phyloP scores from a whole-genome alignment of 1,140 invertebrate species.

The Ganaspis sp. region DNA sequence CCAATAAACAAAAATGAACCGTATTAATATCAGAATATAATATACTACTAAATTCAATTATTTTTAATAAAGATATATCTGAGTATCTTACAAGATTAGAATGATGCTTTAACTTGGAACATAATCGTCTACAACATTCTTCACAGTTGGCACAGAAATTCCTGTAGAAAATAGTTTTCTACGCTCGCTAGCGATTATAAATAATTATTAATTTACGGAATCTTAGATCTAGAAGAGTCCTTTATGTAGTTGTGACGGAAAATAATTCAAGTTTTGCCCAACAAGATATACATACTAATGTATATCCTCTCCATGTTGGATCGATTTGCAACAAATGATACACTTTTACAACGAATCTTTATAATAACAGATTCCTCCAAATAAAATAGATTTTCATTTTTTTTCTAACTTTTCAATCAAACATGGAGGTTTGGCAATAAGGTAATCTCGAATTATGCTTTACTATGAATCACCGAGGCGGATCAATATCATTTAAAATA shows the following conservation, averaged over 20 bases:
- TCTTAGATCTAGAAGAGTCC: conserved; percentile 69
- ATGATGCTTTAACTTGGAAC: conserved; percentile 72
- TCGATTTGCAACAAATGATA: conserved; percentile 29
- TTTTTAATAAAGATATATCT: conserved; percentile 76
- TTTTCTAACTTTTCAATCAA: conserved; percentile 40
- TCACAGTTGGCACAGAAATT: conserved; percentile 76
- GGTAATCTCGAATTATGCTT: conserved; percentile 53
- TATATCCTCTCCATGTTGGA: conserved; percentile 42
- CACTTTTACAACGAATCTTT: not conserved
- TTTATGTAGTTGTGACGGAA: conserved; percentile 71
- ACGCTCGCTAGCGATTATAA: conserved; percentile 72
- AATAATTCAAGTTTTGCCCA: conserved; percentile 64
- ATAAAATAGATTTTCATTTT: not conserved
- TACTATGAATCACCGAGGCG: conserved; percentile 42
- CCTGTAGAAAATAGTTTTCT: conserved; percentile 74
- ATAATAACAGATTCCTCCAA: not conserved
- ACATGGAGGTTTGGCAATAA: conserved; percentile 44
- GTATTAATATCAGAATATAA: conserved; percentile 77
- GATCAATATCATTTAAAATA: not conserved
- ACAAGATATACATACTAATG: too few species aligned
- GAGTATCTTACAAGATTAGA: conserved; percentile 77
- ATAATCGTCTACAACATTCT: conserved; percentile 75
- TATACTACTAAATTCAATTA: conserved; percentile 76
- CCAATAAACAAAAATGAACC: conserved; percentile 78
- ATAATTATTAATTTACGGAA: conserved; percentile 72